Percentiles rank a stretch among this genome's conserved stretches.
Evolutionary conservation across 1,140 invertebrate genomes (phyloP).

Genomic region (Nomia melanderi): DNA sequence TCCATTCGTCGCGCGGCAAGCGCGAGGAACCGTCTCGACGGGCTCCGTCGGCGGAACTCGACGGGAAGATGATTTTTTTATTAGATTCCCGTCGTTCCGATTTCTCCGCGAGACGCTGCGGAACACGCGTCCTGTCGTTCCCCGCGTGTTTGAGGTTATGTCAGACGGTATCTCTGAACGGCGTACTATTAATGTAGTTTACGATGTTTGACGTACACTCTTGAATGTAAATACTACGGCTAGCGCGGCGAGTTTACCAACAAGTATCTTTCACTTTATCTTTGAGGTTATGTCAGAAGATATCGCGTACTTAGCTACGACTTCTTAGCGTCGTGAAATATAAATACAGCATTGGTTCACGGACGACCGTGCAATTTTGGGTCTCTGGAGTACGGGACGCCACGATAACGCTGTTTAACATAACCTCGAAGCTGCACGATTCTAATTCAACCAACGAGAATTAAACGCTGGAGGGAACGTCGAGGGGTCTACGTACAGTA

Average conservation of each 20-base stretch:
- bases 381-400: background rate
- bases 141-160: slow-evolving; percentile 1
- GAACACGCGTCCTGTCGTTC: background rate
- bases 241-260: background rate
- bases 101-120: background rate
- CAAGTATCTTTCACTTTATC: background rate
- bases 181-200: no score
- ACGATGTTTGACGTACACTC: background rate
- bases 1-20: no score
- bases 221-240: background rate
- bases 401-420: background rate
- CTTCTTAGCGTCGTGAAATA: background rate
- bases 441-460: background rate
- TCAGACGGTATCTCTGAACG: background rate
- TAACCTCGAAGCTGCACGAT: background rate
- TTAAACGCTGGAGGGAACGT: background rate
- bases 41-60: no score
- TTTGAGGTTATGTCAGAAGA: background rate
- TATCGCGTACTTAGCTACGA: background rate
- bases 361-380: background rate
- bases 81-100: no score
- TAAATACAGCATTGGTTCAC: background rate
- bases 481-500: background rate
- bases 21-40: no score
- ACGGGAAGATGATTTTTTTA: no score